These are phyloP conservation scores for Syrmaticus mikado DNA, from an alignment of 2,113 vertebrate species.

Conservation along the genomic window DNA sequence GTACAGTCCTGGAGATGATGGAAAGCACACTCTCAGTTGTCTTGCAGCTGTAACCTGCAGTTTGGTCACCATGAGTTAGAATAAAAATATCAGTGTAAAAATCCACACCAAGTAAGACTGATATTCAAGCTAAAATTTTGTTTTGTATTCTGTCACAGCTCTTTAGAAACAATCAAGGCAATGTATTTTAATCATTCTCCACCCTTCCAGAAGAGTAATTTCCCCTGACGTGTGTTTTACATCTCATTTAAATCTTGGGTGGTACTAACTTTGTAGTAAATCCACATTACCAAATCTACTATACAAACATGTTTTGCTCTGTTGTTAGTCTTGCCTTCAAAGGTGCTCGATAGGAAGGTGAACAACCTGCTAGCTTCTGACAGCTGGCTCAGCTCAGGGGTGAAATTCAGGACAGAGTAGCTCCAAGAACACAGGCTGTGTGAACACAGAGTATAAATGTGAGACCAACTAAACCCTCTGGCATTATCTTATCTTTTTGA, in stretches of 20 bases:
- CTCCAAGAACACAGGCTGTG: background rate
- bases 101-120: background rate
- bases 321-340: background rate
- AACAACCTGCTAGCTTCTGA: background rate
- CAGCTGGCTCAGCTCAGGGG: background rate
- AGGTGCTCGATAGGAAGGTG: background rate
- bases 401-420: background rate
- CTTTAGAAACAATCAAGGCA: background rate
- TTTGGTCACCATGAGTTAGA: background rate
- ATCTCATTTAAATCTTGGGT: background rate
- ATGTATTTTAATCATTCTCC: background rate
- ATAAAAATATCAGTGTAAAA: background rate
- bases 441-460: background rate
- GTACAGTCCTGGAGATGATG: background rate
- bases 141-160: background rate
- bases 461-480: background rate
- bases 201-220: background rate
- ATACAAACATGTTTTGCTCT: background rate
- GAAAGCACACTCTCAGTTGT: background rate
- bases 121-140: background rate
- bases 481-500: conserved; percentile 28
- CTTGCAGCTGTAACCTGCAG: background rate
- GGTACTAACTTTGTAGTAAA: background rate
- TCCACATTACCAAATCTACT: background rate
- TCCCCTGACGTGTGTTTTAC: background rate